A percentile compares a stretch with the other conserved stretches of the same genome.
Conservation (phyloP, 2,113 vertebrate species). For the Odocoileus virginianus region DNA sequence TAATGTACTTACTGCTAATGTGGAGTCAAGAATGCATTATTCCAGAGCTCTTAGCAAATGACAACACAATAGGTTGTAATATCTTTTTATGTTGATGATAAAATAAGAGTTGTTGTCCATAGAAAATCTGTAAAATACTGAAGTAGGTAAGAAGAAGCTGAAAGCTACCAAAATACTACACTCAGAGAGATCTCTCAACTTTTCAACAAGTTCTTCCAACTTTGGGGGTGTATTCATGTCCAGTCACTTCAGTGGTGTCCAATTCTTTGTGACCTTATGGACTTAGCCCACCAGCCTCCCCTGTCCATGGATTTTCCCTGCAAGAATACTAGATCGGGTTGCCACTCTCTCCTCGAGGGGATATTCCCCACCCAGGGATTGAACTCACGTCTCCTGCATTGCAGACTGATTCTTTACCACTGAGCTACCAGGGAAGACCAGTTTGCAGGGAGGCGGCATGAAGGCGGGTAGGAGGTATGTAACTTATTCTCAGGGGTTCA, state of each 20-base stretch:
- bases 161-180: background rate
- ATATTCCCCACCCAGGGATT: background rate
- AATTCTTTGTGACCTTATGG: background rate
- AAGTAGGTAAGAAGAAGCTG: background rate
- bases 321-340: background rate
- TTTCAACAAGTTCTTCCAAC: background rate
- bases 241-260: background rate
- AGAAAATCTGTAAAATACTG: background rate
- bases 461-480: background rate
- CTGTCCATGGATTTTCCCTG: background rate
- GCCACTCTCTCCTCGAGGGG: background rate
- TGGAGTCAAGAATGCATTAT: background rate
- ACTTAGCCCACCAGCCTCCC: background rate
- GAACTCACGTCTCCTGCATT: background rate
- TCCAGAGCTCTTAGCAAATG: background rate
- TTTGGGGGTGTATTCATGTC: background rate
- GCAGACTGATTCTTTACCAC: background rate
- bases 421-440: background rate
- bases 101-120: background rate
- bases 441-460: rapidly evolving
- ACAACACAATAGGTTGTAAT: background rate
- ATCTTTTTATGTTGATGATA: background rate
- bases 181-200: background rate
- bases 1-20: background rate
- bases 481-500: background rate